Base-by-base conservation (phyloP, 2,113 vertebrate genomes). In the Syngnathoides biaculeatus region DNA sequence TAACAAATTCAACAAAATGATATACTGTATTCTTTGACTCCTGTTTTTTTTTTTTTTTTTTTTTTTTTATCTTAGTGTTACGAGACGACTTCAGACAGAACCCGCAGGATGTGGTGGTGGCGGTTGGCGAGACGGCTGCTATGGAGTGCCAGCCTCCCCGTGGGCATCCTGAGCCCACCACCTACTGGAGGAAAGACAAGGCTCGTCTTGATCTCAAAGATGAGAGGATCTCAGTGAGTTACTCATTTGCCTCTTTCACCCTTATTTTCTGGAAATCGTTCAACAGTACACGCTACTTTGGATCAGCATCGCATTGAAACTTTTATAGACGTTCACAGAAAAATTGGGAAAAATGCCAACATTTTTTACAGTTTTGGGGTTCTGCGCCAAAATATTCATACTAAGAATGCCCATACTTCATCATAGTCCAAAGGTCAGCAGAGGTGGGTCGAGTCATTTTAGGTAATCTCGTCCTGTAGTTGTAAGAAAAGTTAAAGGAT, bases 121-220 rank as follows among this genome's bases (percentile, higher is more conserved):
- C 94, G 13, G 93, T 94, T 0, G 95, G 95, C 27, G 96, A 98
- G 69, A 93, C 95, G 2, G 96, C 95, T 2, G 94, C 92, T 38
- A 79, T 98, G 58, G 96, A 98, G 64, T 98, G 96, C 88, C 96
- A 96, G 60, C 89, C 96, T 0, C 96, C 96, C 1, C 92, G 96
- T 15, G 96, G 96, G 27, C 96, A 98, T 69, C 96, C 96, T 0
- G 96, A 98, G 70, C 96, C 96, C 22, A 95, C 92, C 62, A 95
- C 95, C 87, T 96, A 93, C 88, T 98, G 96, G 96, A 97, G 94
- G 79, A 98, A 96, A 73, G 95, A 98, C 72, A 95, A 95, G 91
- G 80, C 92, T 70, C 92, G 92, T 10, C 92, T 98, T 20, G 94
- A 95, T 71, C 95, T 98, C 80, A 93, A 89, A 26, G 96, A 98